Conservation (phyloP, 2,888 invertebrate species). For the Trichogramma evanescens region DNA sequence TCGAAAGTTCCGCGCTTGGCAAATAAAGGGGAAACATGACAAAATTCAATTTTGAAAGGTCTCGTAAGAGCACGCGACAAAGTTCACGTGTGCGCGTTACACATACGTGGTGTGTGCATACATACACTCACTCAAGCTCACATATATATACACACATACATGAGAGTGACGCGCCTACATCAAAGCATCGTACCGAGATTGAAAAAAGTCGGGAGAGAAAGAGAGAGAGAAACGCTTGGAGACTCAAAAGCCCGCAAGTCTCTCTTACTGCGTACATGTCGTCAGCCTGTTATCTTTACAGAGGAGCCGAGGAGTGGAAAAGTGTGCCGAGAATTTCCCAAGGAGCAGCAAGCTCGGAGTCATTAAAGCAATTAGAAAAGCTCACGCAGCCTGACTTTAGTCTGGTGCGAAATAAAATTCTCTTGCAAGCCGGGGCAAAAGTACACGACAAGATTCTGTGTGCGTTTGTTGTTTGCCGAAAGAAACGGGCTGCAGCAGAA, state of each 20-base stretch:
- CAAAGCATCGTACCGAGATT: neutral
- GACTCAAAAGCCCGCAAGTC: neutral
- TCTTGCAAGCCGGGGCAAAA: neutral
- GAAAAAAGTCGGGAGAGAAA: conserved; percentile 10
- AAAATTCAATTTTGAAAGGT: too few relatives aligned
- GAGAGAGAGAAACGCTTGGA: conserved; percentile 4
- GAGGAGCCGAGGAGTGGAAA: conserved; percentile 12
- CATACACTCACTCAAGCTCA: too few relatives aligned
- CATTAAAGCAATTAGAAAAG: conserved; percentile 39
- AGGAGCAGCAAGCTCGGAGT: conserved; percentile 24
- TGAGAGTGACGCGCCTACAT: neutral
- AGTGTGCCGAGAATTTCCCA: conserved; percentile 22
- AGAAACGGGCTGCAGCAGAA: neutral
- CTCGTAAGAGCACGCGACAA: too few relatives aligned
- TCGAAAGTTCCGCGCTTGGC: too few relatives aligned
- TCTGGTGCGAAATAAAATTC: too few relatives aligned
- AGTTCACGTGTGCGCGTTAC: too few relatives aligned
- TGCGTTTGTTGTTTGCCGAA: neutral
- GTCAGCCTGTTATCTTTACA: too few relatives aligned
- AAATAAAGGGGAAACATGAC: too few relatives aligned
- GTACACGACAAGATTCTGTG: neutral
- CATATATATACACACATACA: neutral
- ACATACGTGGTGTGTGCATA: too few relatives aligned
- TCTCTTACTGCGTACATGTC: too few relatives aligned
- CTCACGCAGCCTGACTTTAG: conserved; percentile 5